Conservation (phyloP, 2,888 invertebrate genomes). For the Leptopterna dolabrata region DNA sequence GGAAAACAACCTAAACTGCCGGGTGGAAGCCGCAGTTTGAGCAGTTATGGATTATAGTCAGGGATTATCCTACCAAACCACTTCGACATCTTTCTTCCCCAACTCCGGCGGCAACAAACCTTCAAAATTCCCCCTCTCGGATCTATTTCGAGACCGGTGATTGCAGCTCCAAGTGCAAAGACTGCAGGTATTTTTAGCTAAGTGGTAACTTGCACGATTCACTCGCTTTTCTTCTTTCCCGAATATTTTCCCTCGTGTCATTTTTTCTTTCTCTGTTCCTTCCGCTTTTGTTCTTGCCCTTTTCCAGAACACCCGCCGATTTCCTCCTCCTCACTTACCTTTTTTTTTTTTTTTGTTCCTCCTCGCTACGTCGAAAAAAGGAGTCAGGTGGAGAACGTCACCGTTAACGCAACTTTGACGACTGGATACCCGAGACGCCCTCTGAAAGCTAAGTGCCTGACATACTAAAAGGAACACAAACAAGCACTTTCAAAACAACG, state of each 20-base stretch:
- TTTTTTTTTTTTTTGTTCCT: background rate
- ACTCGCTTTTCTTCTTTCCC: background rate
- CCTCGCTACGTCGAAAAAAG: background rate
- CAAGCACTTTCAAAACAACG: background rate
- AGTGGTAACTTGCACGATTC: slow-evolving; percentile 19
- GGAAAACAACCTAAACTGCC: background rate
- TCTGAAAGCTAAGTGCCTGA: background rate
- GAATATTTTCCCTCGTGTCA: background rate
- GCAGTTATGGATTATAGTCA: no score
- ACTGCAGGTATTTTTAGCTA: background rate
- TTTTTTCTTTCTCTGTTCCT: no score
- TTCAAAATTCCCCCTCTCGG: background rate
- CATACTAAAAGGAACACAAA: background rate
- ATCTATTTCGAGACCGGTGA: background rate
- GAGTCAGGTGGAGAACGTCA: background rate
- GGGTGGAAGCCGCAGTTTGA: background rate
- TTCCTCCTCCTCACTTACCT: background rate
- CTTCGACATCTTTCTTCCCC: background rate
- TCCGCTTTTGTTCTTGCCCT: background rate
- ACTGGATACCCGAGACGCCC: background rate
- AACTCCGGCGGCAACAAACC: background rate
- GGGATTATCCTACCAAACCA: background rate
- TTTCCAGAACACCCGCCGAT: background rate
- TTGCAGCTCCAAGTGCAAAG: background rate
- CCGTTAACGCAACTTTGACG: background rate